A percentile compares a stretch with the other conserved stretches of the same genome.
phyloP scores from a whole-genome alignment of 2,888 invertebrate species.

The Keiferia lycopersicella region DNA sequence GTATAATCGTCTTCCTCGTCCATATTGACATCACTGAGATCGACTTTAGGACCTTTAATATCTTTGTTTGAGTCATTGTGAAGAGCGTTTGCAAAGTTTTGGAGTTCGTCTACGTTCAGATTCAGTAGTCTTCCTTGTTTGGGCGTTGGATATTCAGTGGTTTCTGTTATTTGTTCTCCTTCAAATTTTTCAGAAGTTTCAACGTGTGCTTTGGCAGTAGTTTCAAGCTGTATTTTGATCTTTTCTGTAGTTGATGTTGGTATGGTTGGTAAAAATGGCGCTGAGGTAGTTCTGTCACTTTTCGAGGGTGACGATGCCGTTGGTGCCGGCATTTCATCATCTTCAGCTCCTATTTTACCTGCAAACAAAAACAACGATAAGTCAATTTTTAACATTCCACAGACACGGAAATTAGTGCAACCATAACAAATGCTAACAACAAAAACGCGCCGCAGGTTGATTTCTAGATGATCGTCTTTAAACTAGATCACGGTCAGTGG shows the following conservation, averaged over 20 bases:
- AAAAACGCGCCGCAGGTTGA: constrained; percentile 13
- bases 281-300: constrained; percentile 23
- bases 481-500: constrained; percentile 56
- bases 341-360: constrained; percentile 68
- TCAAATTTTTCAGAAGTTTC: constrained; percentile 40
- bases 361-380: constrained; percentile 39
- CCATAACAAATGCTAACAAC: constrained; percentile 1
- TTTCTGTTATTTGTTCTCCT: constrained; percentile 23
- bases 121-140: constrained; percentile 55
- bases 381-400: constrained; percentile 6
- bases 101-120: constrained; percentile 68
- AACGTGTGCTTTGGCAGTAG: constrained; percentile 32
- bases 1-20: constrained; percentile 82
- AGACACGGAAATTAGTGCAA: background rate
- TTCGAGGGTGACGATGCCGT: constrained; percentile 17
- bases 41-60: constrained; percentile 65
- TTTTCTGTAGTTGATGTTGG: constrained; percentile 36
- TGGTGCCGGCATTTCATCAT: constrained; percentile 49
- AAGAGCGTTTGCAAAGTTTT: constrained; percentile 67
- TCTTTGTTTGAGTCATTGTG: constrained; percentile 63
- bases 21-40: constrained; percentile 90
- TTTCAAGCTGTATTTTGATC: constrained; percentile 39
- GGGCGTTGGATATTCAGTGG: constrained; percentile 37
- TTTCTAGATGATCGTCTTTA: constrained; percentile 10
- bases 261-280: constrained; percentile 35